These are phyloP conservation scores for Procavia capensis DNA, from an alignment of 2,113 vertebrate species.

Conservation along the genomic window DNA sequence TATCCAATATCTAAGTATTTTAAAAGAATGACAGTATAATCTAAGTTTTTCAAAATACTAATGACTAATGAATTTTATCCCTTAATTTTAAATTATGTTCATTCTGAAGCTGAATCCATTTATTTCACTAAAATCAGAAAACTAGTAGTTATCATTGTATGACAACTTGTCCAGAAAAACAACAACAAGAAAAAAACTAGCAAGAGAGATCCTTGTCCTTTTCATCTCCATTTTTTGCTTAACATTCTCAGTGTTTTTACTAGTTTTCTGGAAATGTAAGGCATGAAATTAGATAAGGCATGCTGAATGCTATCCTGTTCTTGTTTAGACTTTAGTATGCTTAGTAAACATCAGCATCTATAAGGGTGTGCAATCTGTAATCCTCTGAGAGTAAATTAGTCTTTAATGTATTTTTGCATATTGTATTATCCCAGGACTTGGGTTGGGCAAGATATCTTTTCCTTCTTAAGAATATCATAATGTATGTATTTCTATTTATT, in stretches of 20 bases:
- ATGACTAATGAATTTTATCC: neutral
- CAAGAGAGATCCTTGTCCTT: neutral
- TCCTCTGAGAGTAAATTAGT: neutral
- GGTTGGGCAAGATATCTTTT: neutral
- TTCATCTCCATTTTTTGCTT: neutral
- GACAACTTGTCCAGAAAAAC: neutral
- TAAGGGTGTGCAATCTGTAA: neutral
- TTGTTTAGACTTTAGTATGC: neutral
- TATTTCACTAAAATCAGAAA: slow-evolving; percentile 34
- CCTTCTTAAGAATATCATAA: neutral
- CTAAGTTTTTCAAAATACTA: neutral
- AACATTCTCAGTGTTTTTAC: neutral
- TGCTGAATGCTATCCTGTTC: neutral
- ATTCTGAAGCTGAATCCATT: neutral
- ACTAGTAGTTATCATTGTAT: neutral
- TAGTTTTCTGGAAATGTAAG: slow-evolving; percentile 5
- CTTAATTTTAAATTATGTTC: neutral
- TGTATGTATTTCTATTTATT: neutral
- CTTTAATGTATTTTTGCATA: neutral
- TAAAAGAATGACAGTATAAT: neutral
- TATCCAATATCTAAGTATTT: neutral
- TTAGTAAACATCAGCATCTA: neutral
- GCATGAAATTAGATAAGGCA: neutral
- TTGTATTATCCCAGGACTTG: neutral
- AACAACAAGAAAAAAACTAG: neutral